A percentile compares a stretch with the other conserved stretches of the same genome.
These are phyloP conservation scores for Dasyurus viverrinus DNA, from an alignment of 2,113 vertebrate genomes.

Conservation along the genomic window DNA sequence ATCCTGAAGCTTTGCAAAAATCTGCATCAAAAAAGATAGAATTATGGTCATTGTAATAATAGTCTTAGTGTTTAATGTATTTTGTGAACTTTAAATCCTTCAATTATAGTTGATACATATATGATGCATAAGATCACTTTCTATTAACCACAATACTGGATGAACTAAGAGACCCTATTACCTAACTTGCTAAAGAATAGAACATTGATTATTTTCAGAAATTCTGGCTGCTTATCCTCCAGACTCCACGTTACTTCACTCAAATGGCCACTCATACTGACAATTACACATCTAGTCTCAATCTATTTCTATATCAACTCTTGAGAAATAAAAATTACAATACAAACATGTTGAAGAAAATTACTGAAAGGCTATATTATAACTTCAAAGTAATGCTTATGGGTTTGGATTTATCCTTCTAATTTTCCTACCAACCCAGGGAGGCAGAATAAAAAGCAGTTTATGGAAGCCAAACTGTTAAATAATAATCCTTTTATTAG, in stretches of 20 bases:
- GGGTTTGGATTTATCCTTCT: constrained; percentile 39
- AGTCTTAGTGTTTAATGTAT: constrained; percentile 3
- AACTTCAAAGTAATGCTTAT: neutral
- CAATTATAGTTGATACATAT: constrained; percentile 47
- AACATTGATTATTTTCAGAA: constrained; percentile 35
- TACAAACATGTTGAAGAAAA: neutral
- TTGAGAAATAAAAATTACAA: constrained; percentile 45
- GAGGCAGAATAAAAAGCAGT: constrained; percentile 42
- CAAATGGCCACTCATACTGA: constrained; percentile 65
- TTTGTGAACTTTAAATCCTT: constrained; percentile 24
- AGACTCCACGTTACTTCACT: constrained; percentile 53
- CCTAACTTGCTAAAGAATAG: constrained; percentile 33
- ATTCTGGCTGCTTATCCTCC: constrained; percentile 45
- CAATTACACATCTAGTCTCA: constrained; percentile 59
- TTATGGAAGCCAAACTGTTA: constrained; percentile 52
- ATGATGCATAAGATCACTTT: constrained; percentile 44
- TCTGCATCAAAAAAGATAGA: constrained; percentile 50
- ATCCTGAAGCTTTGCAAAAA: constrained; percentile 30
- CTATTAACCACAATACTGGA: constrained; percentile 52
- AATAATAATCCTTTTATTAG: constrained; percentile 76
- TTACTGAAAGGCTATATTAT: constrained; percentile 21
- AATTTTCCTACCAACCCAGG: constrained; percentile 48
- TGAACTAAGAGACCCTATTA: constrained; percentile 29
- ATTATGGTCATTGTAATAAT: constrained; percentile 24
- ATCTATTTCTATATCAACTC: constrained; percentile 52